Base-by-base conservation (phyloP, 2,888 invertebrate species). In the Eristalis tenax region DNA sequence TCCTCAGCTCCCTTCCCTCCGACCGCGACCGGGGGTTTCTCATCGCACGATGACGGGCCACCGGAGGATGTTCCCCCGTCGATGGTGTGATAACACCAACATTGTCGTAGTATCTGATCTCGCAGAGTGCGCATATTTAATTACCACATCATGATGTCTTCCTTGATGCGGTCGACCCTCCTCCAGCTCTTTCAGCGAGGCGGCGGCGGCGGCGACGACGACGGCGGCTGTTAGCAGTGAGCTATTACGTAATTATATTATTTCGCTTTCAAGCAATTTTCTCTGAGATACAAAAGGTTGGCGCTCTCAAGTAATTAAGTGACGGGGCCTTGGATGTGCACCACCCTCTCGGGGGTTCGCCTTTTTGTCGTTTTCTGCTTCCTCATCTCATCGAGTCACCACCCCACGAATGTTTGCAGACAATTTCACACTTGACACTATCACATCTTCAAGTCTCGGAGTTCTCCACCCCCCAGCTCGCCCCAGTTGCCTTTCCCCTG, bases 181-280 rank as follows among this genome's bases (percentile, higher is more conserved):
- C n/a, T 5, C 50, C 35, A n/a, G 35, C 35, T 38, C n/a, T 18
- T 18, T 18, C 18, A 18, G 50, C 18, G 13, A 26, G 23, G 59
- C 59, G 26, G 26, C 26, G 15, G 26, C 57, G 2, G 57, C 23
- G 32, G 26, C 26, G 26, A 4, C 32, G 32, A 5, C 6, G 32
- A 32, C 11, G 35, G 35, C 35, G 10, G 18, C 50, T 50, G 50
- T 77, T 69, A 18, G 50, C 50, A n/a, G 18, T 6, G 59, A 13
- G 59, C 59, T 71, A 83, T 87, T 87, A 61, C 83, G 79, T 87
- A 87, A 87, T 83, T 83, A 64, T 83, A 80, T 87, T 87, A 87
- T 76, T 87, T 87, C 83, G 76, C 87, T 87, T 87, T 87, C 83
- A 87, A 87, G 76, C 70, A 79, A 87, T 76, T 83, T 87, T 79